Evolutionary conservation across 2,797 vertebrate genomes (phyloP).

Genomic region (Diglossa cyanea): DNA sequence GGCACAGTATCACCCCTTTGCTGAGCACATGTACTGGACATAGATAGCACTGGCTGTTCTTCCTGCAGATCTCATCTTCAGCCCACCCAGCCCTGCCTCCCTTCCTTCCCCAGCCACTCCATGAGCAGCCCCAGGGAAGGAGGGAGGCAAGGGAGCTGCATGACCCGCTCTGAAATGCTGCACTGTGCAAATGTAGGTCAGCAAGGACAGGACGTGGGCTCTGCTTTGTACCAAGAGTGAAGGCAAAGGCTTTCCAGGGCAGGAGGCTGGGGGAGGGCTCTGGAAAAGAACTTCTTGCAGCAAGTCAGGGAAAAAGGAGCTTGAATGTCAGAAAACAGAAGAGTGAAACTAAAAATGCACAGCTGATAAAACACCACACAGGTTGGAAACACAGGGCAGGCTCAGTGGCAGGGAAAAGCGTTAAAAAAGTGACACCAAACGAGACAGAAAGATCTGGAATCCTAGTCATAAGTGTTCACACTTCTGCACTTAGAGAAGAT

Average conservation of each 20-base stretch:
- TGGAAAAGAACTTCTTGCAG: not conserved
- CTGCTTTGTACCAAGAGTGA: not conserved
- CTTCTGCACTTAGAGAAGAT: not conserved
- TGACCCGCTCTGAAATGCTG: not conserved
- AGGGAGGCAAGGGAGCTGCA: not conserved
- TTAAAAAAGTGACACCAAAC: not conserved
- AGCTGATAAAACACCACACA: not conserved
- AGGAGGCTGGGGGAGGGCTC: not conserved
- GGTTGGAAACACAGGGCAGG: not conserved
- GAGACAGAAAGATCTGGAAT: not conserved
- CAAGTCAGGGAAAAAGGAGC: not conserved
- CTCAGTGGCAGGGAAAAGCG: not conserved
- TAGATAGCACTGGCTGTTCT: rapidly evolving
- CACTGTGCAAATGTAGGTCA: not conserved
- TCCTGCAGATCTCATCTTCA: not conserved
- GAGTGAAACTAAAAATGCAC: not conserved
- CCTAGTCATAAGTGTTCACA: not conserved
- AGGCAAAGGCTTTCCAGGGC: not conserved
- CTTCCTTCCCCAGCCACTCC: not conserved
- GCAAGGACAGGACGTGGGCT: not conserved
- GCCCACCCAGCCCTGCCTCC: not conserved
- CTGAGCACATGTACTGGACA: not conserved
- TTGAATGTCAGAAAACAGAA: not conserved
- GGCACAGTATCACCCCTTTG: not conserved
- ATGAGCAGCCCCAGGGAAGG: rapidly evolving